Evolutionary conservation across 2,797 vertebrate genomes (phyloP).

Genomic region (Manis crassicaudata): DNA sequence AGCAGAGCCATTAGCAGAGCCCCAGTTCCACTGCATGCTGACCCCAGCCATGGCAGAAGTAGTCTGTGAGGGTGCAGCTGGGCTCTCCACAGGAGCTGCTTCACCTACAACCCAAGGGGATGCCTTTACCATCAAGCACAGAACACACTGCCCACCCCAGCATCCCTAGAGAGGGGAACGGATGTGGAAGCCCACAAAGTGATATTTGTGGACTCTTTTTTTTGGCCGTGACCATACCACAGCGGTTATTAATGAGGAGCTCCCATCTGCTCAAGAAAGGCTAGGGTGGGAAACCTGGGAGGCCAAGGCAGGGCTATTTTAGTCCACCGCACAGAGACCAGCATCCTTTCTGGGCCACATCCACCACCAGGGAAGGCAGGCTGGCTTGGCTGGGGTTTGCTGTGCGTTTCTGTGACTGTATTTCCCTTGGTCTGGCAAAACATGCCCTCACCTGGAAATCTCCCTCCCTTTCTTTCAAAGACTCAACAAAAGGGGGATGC

Average conservation of each 20-base stretch:
- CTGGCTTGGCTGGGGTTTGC: neutral
- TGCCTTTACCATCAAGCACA: neutral
- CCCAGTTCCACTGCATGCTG: neutral
- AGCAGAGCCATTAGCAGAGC: neutral
- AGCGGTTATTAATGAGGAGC: slow-evolving; percentile 49
- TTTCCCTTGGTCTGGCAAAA: neutral
- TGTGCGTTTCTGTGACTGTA: neutral
- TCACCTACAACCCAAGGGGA: neutral
- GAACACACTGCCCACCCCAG: neutral
- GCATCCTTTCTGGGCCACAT: slow-evolving; percentile 16
- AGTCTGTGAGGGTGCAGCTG: neutral
- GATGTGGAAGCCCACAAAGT: slow-evolving; percentile 52
- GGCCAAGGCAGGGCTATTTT: neutral
- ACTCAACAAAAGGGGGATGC: neutral
- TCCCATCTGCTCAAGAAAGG: slow-evolving; percentile 24
- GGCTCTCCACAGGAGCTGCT: neutral
- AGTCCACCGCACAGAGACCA: neutral
- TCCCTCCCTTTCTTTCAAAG: slow-evolving; percentile 6
- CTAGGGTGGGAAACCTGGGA: neutral
- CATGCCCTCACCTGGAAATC: slow-evolving; percentile 5
- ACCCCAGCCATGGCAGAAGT: neutral
- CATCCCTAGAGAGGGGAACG: slow-evolving; percentile 11
- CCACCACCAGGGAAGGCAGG: neutral
- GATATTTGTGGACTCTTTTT: slow-evolving; percentile 40
- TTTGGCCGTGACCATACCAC: neutral